Conservation (phyloP, 2,113 vertebrate species). For the Apistogramma diplotaenia region DNA sequence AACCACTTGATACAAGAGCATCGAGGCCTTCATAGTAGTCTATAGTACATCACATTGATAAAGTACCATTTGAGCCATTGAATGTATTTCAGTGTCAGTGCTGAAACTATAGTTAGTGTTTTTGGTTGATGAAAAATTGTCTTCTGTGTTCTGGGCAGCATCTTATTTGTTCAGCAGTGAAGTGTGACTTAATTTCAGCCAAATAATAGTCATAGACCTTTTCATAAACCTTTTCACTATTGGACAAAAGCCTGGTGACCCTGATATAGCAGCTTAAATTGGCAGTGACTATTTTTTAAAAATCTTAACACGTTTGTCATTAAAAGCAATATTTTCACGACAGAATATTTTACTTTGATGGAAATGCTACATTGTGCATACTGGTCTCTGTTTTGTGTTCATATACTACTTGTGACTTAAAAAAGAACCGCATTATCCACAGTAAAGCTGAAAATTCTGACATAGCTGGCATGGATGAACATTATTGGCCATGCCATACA, state of each 20-base stretch:
- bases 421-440: conserved; percentile 11
- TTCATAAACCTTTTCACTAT: conserved; percentile 23
- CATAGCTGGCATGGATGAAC: conserved; percentile 66
- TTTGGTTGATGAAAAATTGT: not conserved
- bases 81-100: not conserved
- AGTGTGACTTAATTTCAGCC: conserved; percentile 18
- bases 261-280: conserved; percentile 17
- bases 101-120: not conserved
- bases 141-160: not conserved
- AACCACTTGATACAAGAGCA: not conserved
- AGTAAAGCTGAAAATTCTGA: conserved; percentile 43
- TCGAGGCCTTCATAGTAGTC: not conserved
- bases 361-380: not conserved
- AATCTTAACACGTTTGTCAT: not conserved
- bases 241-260: conserved; percentile 2
- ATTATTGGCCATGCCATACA: conserved; percentile 73
- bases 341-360: not conserved
- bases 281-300: not conserved
- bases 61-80: not conserved
- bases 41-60: not conserved
- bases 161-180: conserved; percentile 10
- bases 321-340: not conserved
- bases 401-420: conserved; percentile 25
- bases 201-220: conserved; percentile 17
- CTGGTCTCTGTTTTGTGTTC: not conserved